These are phyloP conservation scores for Cremastinae sp. DNA, from an alignment of 2,888 invertebrate species.

Conservation along the genomic window DNA sequence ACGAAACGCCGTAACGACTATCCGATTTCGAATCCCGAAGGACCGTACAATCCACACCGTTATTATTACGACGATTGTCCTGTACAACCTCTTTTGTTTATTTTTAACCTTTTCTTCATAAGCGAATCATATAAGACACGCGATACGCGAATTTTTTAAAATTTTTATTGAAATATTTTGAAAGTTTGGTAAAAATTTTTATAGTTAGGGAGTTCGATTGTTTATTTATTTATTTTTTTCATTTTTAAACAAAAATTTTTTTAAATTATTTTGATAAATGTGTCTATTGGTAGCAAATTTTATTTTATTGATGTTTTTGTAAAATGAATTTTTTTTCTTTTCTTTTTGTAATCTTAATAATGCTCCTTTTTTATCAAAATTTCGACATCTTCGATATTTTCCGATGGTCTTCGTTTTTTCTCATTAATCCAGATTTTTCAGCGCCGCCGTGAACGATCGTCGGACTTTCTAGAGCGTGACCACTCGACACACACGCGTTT, in stretches of 20 bases:
- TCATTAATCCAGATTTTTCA: slow-evolving; percentile 1
- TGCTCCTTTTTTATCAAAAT: not conserved
- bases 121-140: slow-evolving; percentile 6
- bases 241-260: too few species aligned
- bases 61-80: slow-evolving; percentile 42
- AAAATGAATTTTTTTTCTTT: not conserved
- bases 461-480: slow-evolving; percentile 59
- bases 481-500: slow-evolving; percentile 35
- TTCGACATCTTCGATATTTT: not conserved
- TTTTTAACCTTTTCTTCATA: too few species aligned
- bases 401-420: slow-evolving; percentile 6
- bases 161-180: too few species aligned
- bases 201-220: not conserved
- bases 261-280: not conserved
- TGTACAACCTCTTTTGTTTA: not conserved
- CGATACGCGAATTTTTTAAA: too few species aligned
- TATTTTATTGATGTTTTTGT: not conserved
- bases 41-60: slow-evolving; percentile 13
- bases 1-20: slow-evolving; percentile 41
- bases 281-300: not conserved
- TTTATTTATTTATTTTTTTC: not conserved
- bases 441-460: slow-evolving; percentile 17
- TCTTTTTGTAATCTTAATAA: not conserved
- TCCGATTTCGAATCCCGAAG: slow-evolving; percentile 49
- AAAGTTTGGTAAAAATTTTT: not conserved